phyloP scores from a whole-genome alignment of 2,113 vertebrate species.

The Heptranchias perlo region DNA sequence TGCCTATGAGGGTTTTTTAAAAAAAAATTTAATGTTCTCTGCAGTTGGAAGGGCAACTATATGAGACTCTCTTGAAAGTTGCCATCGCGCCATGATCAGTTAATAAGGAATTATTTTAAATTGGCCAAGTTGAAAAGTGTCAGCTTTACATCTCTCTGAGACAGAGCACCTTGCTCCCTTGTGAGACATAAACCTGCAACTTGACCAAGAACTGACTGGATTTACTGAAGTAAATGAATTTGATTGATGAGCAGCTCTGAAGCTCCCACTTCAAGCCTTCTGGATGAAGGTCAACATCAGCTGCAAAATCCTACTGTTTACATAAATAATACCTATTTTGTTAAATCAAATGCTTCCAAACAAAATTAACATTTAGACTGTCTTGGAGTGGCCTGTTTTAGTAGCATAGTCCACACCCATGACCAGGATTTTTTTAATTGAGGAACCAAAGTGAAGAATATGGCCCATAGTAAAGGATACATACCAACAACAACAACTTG shows the following conservation, averaged over 20 bases:
- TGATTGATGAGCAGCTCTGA: neutral
- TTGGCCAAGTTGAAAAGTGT: conserved; percentile 24
- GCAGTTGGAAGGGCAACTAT: neutral
- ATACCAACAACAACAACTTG: neutral
- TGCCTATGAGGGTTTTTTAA: neutral
- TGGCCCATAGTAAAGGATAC: neutral
- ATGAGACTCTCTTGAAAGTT: neutral
- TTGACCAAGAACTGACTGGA: conserved; percentile 22
- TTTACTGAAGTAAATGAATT: conserved; percentile 28
- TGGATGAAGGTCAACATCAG: conserved; percentile 17
- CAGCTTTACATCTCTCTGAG: conserved; percentile 15
- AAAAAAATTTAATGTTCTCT: neutral
- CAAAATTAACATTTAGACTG: neutral
- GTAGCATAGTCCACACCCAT: neutral
- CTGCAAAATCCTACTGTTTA: neutral
- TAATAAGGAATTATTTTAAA: neutral
- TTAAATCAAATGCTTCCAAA: neutral
- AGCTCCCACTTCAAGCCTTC: neutral
- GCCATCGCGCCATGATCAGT: neutral
- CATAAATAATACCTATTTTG: conserved; percentile 10
- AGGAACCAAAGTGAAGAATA: neutral
- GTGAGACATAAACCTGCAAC: conserved; percentile 5
- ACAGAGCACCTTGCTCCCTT: neutral
- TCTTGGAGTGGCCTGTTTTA: neutral
- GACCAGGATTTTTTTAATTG: neutral